A percentile compares a stretch with the other conserved stretches of the same genome.
These are phyloP conservation scores for Eurytoma californica DNA, from an alignment of 2,888 invertebrate genomes.

Conservation along the genomic window DNA sequence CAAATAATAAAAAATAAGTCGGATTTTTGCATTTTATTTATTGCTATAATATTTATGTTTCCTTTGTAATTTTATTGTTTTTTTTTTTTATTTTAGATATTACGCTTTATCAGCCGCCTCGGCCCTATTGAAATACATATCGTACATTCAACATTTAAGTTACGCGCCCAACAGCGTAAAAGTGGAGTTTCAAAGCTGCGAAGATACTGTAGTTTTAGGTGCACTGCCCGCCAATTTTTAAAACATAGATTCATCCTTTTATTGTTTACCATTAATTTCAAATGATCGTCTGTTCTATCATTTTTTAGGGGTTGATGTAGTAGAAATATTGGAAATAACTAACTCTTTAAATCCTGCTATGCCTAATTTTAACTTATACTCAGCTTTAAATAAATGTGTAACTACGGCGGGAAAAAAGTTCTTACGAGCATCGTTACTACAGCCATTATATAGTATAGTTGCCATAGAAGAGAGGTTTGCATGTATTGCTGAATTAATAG, in stretches of 20 bases:
- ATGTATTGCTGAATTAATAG: not conserved
- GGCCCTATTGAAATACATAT: slow-evolving; percentile 90
- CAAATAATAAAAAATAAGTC: slow-evolving; percentile 83
- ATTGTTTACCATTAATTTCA: not conserved
- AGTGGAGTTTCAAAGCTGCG: slow-evolving; percentile 88
- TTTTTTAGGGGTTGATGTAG: not conserved
- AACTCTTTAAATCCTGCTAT: not conserved
- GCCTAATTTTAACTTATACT: not conserved
- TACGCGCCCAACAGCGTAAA: slow-evolving; percentile 87
- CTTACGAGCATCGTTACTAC: not conserved
- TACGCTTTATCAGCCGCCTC: slow-evolving; percentile 90
- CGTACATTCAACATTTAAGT: slow-evolving; percentile 85
- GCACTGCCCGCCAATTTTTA: not conserved
- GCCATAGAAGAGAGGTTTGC: not conserved
- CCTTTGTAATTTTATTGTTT: too few relatives aligned
- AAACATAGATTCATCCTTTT: not conserved
- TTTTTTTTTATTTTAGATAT: slow-evolving; percentile 79
- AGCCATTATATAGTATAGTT: not conserved
- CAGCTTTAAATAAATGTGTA: not conserved
- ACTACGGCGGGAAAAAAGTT: not conserved
- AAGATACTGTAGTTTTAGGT: slow-evolving; percentile 91
- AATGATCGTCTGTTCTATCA: not conserved
- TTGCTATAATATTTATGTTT: too few relatives aligned
- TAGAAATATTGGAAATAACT: not conserved
- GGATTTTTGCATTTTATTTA: slow-evolving; percentile 56